Evolutionary conservation across 2,888 invertebrate genomes (phyloP).

Genomic region (Artemia sinica): DNA sequence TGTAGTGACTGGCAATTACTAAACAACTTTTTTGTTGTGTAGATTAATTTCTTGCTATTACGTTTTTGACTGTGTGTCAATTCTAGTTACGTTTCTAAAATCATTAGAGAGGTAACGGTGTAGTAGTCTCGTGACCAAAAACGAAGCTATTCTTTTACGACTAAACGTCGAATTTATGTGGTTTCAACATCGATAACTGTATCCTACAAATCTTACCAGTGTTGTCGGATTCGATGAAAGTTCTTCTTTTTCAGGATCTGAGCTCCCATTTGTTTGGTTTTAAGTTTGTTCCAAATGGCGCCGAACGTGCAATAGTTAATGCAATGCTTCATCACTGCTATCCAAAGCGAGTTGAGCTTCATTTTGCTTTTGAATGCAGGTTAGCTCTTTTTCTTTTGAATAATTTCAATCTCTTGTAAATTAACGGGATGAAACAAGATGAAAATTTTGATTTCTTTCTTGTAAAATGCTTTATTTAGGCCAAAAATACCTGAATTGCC

Average conservation of each 20-base stretch:
- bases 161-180: background rate
- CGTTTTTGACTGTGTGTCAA: too few species aligned
- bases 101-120: too few species aligned
- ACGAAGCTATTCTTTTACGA: constrained; percentile 14
- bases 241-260: constrained; percentile 50
- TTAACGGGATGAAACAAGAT: too few species aligned
- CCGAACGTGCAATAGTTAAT: constrained; percentile 59
- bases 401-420: too few species aligned
- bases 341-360: constrained; percentile 61
- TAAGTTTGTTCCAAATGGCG: constrained; percentile 58
- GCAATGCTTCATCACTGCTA: constrained; percentile 70
- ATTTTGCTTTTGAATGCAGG: constrained; percentile 73
- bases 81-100: too few species aligned
- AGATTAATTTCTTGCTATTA: too few species aligned
- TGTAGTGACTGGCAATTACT: too few species aligned
- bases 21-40: too few species aligned
- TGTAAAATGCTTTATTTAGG: too few species aligned
- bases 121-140: too few species aligned
- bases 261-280: constrained; percentile 71
- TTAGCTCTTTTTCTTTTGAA: constrained; percentile 31
- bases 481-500: too few species aligned
- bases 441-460: too few species aligned
- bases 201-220: background rate
- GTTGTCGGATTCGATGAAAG: background rate
- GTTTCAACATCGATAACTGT: background rate